Base-by-base conservation (phyloP, 1,140 invertebrate species). In the Macrobrachium rosenbergii region DNA sequence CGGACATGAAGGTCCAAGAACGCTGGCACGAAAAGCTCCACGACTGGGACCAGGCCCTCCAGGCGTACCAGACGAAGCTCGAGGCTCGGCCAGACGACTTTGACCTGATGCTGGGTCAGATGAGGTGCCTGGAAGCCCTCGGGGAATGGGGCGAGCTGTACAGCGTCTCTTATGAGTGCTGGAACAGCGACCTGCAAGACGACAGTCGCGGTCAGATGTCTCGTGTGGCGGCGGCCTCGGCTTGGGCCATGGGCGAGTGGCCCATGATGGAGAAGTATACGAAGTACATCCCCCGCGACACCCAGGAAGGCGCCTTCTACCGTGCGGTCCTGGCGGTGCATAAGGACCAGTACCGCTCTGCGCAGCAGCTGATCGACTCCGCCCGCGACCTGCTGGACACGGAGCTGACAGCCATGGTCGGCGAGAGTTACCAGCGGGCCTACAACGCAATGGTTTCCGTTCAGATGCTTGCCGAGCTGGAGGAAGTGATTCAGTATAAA, bases 21-120 rank as follows among this genome's bases (percentile, higher is more conserved):
- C 93, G 97, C 10, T 99, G 99, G 99, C 99, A 99, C 91, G 99
- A 99, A 91, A 99, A 99, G 92, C 93, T 99, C 2, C 98, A 99
- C 91, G 98, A 99, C 91, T 99, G 98, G 98, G 97, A 99, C 89
- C 97, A 97, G 91, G 99, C 99, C 0, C 92, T 99, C 19, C 93
- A 95, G 83, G 94, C 98, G 0, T 99, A 99, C 91, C 93, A 95
- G 72, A 88, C 93, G 11, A 93, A 93, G 16, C 91, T 92, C 80
- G 87, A 90, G 82, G 82, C 79, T 64, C 86, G 78, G 14, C 84
- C 85, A 14, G 96, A 98, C 16, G 83, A 90, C 91, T 93, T 96
- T 17, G 97, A 98, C 77, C 94, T 98, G 0, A 95, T 95, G 28
- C 92, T 99, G 3, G 98, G 99, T 0, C 95, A 98, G 91, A 98